Evolutionary conservation across 2,888 invertebrate species (phyloP).

Genomic region (Invenusta paracnida): DNA sequence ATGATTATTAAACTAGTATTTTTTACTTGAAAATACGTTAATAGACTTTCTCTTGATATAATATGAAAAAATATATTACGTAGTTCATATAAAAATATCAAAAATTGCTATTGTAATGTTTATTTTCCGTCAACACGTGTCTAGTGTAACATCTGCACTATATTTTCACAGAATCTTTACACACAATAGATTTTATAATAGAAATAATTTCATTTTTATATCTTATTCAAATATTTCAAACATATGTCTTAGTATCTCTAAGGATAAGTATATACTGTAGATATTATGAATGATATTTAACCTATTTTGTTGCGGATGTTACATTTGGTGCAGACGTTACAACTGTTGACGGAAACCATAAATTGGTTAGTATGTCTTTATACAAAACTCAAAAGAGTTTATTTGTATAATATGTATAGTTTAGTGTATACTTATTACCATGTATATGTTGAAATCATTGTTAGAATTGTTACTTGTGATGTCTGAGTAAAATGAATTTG

Average conservation of each 20-base stretch:
- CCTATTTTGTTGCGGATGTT: not conserved
- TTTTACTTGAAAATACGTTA: not conserved
- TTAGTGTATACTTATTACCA: not conserved
- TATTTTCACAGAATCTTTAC: not conserved
- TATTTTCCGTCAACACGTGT: not conserved
- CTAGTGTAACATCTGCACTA: not conserved
- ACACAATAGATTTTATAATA: not conserved
- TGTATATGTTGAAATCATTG: not conserved
- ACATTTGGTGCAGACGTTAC: not conserved
- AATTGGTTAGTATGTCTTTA: not conserved
- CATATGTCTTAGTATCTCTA: not conserved
- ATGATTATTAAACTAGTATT: not conserved
- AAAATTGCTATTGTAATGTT: not conserved
- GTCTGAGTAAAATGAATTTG: not conserved
- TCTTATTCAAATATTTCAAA: not conserved
- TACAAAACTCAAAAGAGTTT: not conserved
- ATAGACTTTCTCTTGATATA: not conserved
- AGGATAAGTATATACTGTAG: not conserved
- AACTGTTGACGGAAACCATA: not conserved
- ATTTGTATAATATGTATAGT: not conserved
- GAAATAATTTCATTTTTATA: not conserved
- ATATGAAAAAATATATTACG: not conserved
- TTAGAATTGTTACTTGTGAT: not conserved
- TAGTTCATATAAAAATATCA: not conserved
- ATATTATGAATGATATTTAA: not conserved